Percentiles rank a stretch among this genome's conserved stretches.
Evolutionary conservation across 2,113 vertebrate species (phyloP).

Genomic region (Hepsetus odoe): DNA sequence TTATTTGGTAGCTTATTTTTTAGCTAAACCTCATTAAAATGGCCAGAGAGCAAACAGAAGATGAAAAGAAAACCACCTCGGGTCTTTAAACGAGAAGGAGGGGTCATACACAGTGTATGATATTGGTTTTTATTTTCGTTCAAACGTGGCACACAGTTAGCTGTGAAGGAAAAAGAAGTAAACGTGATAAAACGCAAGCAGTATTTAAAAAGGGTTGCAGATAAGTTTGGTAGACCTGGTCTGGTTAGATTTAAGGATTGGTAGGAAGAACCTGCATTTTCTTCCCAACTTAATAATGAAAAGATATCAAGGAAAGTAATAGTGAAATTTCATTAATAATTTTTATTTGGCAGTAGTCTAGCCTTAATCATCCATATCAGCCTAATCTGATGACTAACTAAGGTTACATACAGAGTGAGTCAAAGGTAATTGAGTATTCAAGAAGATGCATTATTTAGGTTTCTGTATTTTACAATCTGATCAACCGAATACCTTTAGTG

Average conservation of each 20-base stretch:
- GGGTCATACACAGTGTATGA: too few species aligned
- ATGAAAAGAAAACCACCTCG: too few species aligned
- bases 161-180: too few species aligned
- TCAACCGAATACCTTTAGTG: too few species aligned
- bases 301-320: neutral
- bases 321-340: neutral
- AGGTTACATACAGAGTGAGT: neutral
- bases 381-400: neutral
- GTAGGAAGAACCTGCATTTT: neutral
- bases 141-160: too few species aligned
- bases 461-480: too few species aligned
- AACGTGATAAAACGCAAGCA: neutral
- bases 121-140: too few species aligned
- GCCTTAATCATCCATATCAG: neutral
- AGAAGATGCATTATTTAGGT: neutral
- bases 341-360: neutral
- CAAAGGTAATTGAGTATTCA: too few species aligned
- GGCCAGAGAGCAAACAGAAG: too few species aligned
- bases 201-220: neutral
- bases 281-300: neutral
- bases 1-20: constrained; percentile 17
- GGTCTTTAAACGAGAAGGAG: too few species aligned
- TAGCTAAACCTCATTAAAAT: neutral
- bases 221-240: neutral
- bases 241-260: neutral